These are phyloP conservation scores for Dioctria linearis DNA, from an alignment of 2,888 invertebrate species.

Conservation along the genomic window DNA sequence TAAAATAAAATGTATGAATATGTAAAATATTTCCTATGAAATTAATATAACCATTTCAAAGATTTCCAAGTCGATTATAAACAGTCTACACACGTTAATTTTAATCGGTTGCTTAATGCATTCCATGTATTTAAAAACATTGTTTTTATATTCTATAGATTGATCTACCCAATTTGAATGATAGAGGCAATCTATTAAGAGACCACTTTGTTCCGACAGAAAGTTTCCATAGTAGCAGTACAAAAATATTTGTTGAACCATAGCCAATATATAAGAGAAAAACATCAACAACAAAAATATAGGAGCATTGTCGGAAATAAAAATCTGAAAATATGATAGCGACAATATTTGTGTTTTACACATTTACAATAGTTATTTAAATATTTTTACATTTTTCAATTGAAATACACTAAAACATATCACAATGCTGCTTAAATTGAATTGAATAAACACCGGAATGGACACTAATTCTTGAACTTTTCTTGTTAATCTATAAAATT, in stretches of 20 bases:
- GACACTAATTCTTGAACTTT: conserved; percentile 20
- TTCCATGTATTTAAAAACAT: conserved; percentile 24
- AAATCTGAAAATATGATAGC: neutral
- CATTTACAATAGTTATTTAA: no score
- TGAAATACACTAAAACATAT: conserved; percentile 39
- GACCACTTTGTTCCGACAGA: neutral
- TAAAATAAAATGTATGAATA: neutral
- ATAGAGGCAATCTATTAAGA: conserved; percentile 8
- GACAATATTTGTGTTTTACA: no score
- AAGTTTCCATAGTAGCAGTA: conserved; percentile 25
- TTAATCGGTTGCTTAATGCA: conserved; percentile 8
- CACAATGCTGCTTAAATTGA: conserved; percentile 29
- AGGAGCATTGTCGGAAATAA: neutral
- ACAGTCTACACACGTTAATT: conserved; percentile 10
- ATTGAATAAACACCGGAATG: conserved; percentile 26
- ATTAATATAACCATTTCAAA: conserved; percentile 13
- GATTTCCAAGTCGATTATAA: conserved; percentile 20
- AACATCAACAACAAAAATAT: neutral
- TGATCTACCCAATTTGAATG: conserved; percentile 29
- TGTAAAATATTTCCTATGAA: no score
- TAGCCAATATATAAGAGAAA: conserved; percentile 24
- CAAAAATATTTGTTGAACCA: conserved; percentile 36
- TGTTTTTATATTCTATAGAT: neutral
- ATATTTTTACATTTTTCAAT: conserved; percentile 24
- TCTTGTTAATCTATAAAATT: neutral